A percentile compares a stretch with the other conserved stretches of the same genome.
Conservation (phyloP, 2,113 vertebrate species). For the Pangasianodon hypophthalmus region DNA sequence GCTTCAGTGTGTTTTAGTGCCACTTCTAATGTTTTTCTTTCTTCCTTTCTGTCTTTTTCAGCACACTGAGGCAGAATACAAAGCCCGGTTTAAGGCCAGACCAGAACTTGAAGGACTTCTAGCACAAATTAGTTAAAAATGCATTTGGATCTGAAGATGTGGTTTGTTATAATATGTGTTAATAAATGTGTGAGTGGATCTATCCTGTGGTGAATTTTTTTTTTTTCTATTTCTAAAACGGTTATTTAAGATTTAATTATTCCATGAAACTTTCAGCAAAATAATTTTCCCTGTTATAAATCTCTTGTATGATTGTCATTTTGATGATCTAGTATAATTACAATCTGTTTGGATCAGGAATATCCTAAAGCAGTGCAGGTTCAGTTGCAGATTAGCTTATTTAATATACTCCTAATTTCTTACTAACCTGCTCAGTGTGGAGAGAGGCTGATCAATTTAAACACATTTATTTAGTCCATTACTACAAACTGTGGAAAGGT, state of each 20-base stretch:
- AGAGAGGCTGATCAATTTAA: background rate
- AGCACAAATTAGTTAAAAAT: constrained; percentile 73
- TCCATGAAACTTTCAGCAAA: background rate
- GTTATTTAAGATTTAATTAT: background rate
- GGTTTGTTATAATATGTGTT: background rate
- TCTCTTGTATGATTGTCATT: background rate
- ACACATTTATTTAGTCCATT: background rate
- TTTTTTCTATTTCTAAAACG: too few species aligned
- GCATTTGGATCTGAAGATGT: background rate
- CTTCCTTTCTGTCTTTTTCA: constrained; percentile 58
- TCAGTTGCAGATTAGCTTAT: background rate
- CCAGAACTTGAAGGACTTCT: constrained; percentile 87
- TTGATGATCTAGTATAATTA: background rate
- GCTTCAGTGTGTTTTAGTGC: background rate
- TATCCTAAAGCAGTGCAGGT: background rate
- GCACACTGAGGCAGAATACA: constrained; percentile 84
- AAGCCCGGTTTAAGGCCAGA: constrained; percentile 81
- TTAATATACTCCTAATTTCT: background rate
- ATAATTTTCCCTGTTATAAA: background rate
- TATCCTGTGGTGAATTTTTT: background rate
- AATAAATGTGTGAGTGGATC: constrained; percentile 16
- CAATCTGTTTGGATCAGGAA: background rate
- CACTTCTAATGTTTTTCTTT: constrained; percentile 4
- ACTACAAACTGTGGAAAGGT: background rate
- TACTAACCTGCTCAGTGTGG: background rate